A percentile compares a stretch with the other conserved stretches of the same genome.
phyloP scores from a whole-genome alignment of 2,797 vertebrate species.

The Natrix natrix region DNA sequence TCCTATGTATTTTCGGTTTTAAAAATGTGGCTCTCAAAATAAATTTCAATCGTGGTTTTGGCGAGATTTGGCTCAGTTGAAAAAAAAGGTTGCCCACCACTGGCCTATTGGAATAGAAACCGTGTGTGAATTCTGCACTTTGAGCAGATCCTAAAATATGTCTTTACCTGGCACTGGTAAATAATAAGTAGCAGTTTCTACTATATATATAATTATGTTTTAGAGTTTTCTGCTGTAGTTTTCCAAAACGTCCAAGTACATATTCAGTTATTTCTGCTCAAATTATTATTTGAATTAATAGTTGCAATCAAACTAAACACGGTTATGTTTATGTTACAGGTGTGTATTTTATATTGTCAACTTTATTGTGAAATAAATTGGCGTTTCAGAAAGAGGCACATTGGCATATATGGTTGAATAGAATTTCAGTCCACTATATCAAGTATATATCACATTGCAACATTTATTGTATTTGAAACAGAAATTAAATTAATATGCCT shows the following conservation, averaged over 20 bases:
- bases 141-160: slow-evolving; percentile 42
- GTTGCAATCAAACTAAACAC: slow-evolving; percentile 22
- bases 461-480: slow-evolving; percentile 24
- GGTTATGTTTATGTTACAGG: slow-evolving; percentile 41
- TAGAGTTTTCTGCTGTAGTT: slow-evolving; percentile 44
- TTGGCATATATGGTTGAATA: background rate
- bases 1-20: too few species aligned
- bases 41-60: too few species aligned
- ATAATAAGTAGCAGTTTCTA: slow-evolving; percentile 48
- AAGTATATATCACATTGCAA: slow-evolving; percentile 23
- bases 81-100: too few species aligned
- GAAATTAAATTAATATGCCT: background rate
- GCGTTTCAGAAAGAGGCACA: slow-evolving; percentile 32
- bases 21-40: too few species aligned
- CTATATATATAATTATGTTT: slow-evolving; percentile 52
- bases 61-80: too few species aligned
- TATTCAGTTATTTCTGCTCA: slow-evolving; percentile 49
- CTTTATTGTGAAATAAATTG: slow-evolving; percentile 15
- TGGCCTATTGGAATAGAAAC: slow-evolving; percentile 48
- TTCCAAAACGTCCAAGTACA: slow-evolving; percentile 40
- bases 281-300: slow-evolving; percentile 37
- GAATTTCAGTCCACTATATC: background rate
- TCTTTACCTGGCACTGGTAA: slow-evolving; percentile 58
- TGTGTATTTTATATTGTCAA: background rate
- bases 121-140: slow-evolving; percentile 36